phyloP scores from a whole-genome alignment of 1,140 invertebrate species.

The Drosophila aff. region DNA sequence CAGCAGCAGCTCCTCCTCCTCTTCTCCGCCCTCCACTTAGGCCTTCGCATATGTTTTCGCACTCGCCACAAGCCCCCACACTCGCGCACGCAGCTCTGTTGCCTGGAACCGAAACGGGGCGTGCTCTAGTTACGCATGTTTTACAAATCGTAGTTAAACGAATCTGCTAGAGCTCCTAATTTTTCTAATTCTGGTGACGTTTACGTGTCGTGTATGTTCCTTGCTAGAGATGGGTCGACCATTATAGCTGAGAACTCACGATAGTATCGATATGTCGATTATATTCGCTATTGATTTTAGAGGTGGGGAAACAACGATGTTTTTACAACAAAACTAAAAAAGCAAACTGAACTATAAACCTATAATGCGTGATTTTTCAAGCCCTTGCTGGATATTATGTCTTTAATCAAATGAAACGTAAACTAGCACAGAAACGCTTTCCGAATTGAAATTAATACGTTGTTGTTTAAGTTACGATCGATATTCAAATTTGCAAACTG shows the following conservation, averaged over 20 bases:
- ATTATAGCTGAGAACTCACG: background rate
- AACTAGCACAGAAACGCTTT: no score
- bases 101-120: constrained; percentile 31
- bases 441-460: no score
- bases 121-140: constrained; percentile 60
- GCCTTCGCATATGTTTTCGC: constrained; percentile 47
- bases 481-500: background rate
- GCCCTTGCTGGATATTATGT: no score
- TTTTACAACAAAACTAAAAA: background rate
- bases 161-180: constrained; percentile 53
- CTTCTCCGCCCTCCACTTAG: constrained; percentile 5
- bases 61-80: constrained; percentile 22
- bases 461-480: no score
- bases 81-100: constrained; percentile 29
- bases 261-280: background rate
- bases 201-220: constrained; percentile 75
- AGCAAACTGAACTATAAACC: no score
- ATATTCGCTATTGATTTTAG: background rate
- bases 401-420: no score
- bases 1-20: constrained; percentile 40
- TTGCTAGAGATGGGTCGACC: constrained; percentile 1
- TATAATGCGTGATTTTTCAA: no score
- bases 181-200: constrained; percentile 70
- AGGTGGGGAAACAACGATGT: background rate
- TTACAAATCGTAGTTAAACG: constrained; percentile 33